phyloP scores from a whole-genome alignment of 2,888 invertebrate species.

The Craniophora ligustri region DNA sequence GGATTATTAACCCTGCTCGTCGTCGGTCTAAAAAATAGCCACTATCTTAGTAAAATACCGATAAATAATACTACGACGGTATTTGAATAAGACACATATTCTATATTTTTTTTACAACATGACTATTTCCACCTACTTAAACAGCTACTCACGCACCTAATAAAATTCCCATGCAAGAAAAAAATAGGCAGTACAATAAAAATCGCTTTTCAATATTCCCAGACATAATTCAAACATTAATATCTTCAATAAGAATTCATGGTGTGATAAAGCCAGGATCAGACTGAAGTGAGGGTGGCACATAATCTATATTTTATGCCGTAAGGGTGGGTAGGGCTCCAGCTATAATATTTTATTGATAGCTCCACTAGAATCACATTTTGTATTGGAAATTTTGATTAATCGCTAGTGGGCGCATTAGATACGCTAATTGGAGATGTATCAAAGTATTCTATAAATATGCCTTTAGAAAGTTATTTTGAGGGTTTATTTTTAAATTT shows the following conservation, averaged over 20 bases:
- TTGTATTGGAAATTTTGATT: slow-evolving; percentile 3
- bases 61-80: too few species aligned
- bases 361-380: slow-evolving; percentile 10
- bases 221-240: slow-evolving; percentile 57
- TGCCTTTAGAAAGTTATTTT: not conserved
- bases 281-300: slow-evolving; percentile 46
- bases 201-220: slow-evolving; percentile 50
- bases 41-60: too few species aligned
- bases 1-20: too few species aligned
- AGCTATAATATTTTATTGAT: slow-evolving; percentile 34
- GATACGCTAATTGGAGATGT: not conserved
- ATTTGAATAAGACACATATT: too few species aligned
- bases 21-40: too few species aligned
- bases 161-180: slow-evolving; percentile 10
- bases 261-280: slow-evolving; percentile 66
- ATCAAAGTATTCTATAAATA: not conserved
- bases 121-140: not conserved
- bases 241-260: slow-evolving; percentile 69
- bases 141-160: slow-evolving; percentile 17
- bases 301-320: slow-evolving; percentile 68
- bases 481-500: too few species aligned
- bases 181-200: slow-evolving; percentile 17
- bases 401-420: not conserved
- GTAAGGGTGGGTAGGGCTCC: slow-evolving; percentile 21
- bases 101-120: too few species aligned